Base-by-base conservation (phyloP, 2,888 invertebrate genomes). In the Mythimna ferrago region DNA sequence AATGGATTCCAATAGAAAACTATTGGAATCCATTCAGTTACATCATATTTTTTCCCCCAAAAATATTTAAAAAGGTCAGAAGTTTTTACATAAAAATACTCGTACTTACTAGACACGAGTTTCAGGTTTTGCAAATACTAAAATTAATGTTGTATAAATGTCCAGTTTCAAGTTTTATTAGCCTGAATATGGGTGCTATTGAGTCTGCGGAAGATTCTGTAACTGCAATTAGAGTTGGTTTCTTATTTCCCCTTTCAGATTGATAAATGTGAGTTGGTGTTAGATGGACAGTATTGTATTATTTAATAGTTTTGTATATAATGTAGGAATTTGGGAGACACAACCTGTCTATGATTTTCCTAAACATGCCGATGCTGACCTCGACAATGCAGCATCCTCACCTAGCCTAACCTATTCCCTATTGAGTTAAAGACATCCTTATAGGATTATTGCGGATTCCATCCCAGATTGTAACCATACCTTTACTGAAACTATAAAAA, bases 101-200 rank as follows among this genome's bases (percentile, higher is more conserved):
- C 26, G 26, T 26, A 26, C 26, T 26, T 26, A 26, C 32, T 32
- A 32, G 5, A 32, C 32, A 32, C 3, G 32, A 4, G 32, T 32
- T 3, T 32, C 3, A 2, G 32, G 32, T 32, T 32, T 32, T 2
- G 4, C 3, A 2, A 4, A 32, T 32, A 32, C 32, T 32, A 32
- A 32, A 32, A 32, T 32, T 32, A 32, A 32, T 32, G 0, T 32
- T 32, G 32, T 7, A 35, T 19, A 35, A 54, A 19, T 19, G 2
- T 19, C 48, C n/a, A 26, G 19, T 48, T n/a, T 73, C 19, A 57
- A 66, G 19, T 10, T 21, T 57, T 76, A 65, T 32, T 32, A 32
- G 41, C 19, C 38, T 32, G 19, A 51, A 58, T 58, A 19, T 4
- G 51, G 3, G 6, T 44, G 35, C 4, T 26, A 56, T 74, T 44